Percentiles rank a stretch among this genome's conserved stretches.
These are phyloP conservation scores for Xenopus tropicalis DNA, from an alignment of 2,113 vertebrate genomes.

Conservation along the genomic window UCB_Xtro_10.0 CM004443.2:203550001-203550500, in stretches of 20 bases:
- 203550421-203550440: slow-evolving; percentile 57
- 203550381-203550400: slow-evolving; percentile 72
- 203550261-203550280: slow-evolving; percentile 85
- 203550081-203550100: no score
- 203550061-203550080: no score
- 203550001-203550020: no score
- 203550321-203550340: slow-evolving; percentile 81
- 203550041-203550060: no score
- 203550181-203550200: slow-evolving; percentile 81
- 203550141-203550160: no score
- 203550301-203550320: slow-evolving; percentile 79
- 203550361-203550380: slow-evolving; percentile 76
- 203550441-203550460: no score
- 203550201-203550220: slow-evolving; percentile 61
- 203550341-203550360: slow-evolving; percentile 61
- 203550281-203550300: slow-evolving; percentile 84
- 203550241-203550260: slow-evolving; percentile 78
- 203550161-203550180: no score
- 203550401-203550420: slow-evolving; percentile 53
- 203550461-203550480: no score
- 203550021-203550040: no score
- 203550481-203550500: no score
- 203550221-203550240: slow-evolving; percentile 65
- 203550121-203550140: no score
- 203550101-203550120: no score